Conservation (phyloP, 2,113 vertebrate genomes). For the Chelonoidis abingdonii region DNA sequence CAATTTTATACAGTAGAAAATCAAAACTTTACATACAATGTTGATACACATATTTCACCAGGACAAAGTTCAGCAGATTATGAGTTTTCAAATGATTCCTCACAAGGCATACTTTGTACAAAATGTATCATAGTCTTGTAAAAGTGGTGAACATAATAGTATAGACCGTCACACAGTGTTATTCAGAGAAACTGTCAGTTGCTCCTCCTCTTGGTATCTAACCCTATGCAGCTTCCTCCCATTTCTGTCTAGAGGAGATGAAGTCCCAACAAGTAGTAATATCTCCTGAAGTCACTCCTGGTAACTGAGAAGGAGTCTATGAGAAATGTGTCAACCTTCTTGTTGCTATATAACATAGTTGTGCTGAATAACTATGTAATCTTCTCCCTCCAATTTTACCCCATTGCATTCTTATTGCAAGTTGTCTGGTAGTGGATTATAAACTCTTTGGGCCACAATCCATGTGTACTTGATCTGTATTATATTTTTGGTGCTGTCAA, state of each 20-base stretch:
- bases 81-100: no score
- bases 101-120: no score
- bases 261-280: neutral
- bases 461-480: neutral
- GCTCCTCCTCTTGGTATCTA: neutral
- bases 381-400: neutral
- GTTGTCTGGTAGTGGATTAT: neutral
- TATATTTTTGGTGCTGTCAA: accelerated
- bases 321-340: neutral
- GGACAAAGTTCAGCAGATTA: neutral
- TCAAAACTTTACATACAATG: no score
- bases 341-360: neutral
- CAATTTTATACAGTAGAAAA: no score
- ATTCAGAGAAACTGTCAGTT: neutral
- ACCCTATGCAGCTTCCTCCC: neutral
- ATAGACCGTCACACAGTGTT: neutral
- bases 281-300: neutral
- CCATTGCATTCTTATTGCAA: neutral
- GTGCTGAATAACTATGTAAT: neutral
- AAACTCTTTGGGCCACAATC: neutral
- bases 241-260: neutral
- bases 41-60: no score
- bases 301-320: neutral
- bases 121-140: neutral
- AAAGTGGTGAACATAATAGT: neutral